Conservation (phyloP, 2,888 invertebrate species). For the Tortricodes alternella region DNA sequence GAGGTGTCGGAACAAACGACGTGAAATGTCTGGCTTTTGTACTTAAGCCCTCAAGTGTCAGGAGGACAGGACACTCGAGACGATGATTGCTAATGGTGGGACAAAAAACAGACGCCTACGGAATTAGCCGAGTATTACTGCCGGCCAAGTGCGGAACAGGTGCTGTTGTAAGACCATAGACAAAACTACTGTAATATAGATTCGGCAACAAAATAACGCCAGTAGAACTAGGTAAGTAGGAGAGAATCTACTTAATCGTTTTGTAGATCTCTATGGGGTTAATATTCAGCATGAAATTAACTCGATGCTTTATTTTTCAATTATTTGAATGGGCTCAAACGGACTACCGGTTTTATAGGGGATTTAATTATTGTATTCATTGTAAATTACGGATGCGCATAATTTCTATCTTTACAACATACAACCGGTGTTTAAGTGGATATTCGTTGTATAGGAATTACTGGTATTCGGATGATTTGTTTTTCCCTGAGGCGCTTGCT, state of each 20-base stretch:
- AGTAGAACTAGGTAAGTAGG: background rate
- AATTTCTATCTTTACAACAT: constrained; percentile 41
- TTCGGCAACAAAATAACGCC: background rate
- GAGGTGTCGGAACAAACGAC: constrained; percentile 76
- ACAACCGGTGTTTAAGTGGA: constrained; percentile 27
- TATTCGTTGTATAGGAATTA: constrained; percentile 27
- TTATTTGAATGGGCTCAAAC: constrained; percentile 38
- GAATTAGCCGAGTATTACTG: constrained; percentile 18
- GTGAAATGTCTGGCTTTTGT: constrained; percentile 77
- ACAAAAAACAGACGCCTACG: constrained; percentile 32
- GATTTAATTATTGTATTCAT: constrained; percentile 50
- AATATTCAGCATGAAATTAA: constrained; percentile 45
- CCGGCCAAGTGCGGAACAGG: constrained; percentile 5
- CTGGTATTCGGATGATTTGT: constrained; percentile 22
- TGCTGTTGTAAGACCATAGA: constrained; percentile 1
- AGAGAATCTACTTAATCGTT: constrained; percentile 13
- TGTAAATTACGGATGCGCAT: constrained; percentile 53
- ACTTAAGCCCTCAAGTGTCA: constrained; percentile 55
- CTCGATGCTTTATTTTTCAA: constrained; percentile 43
- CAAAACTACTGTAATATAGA: background rate
- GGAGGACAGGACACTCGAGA: constrained; percentile 44
- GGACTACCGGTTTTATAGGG: constrained; percentile 52
- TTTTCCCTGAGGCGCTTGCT: constrained; percentile 26
- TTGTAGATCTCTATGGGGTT: constrained; percentile 33
- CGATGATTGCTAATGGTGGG: constrained; percentile 41